Evolutionary conservation across 2,797 vertebrate genomes (phyloP), one percentile per base, ranked within the genome.

Genomic region (Thaleichthys pacificus): DNA sequence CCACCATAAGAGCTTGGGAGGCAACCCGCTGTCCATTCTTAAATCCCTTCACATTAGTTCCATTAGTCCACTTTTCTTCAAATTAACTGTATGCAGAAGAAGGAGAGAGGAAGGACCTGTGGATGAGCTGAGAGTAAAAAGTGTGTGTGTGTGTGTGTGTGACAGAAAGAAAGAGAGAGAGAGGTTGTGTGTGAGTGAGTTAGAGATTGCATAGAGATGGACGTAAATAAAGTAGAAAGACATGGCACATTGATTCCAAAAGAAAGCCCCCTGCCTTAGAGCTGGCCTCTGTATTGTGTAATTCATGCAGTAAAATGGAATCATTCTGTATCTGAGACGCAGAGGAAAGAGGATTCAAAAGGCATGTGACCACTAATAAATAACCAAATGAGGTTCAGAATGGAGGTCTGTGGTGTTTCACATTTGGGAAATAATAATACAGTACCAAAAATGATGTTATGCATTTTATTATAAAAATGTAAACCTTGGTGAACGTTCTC

Each of bases 41-140:
- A 73, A 69, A 56, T 72, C 51, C 30, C 56, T 5, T 61, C 68
- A 77, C 77, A 80, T 82, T 70, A 76, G 70, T 61, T 66, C 72
- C 62, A 79, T 79, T 76, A 76, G 42, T 47, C 9, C 42, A 42
- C 69, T 63, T 42, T 56, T 19, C 26, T 66, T 32, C 19, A 70
- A 75, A 73, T 63, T 21, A 68, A 42, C 42, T 19, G 17, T 22
- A 54, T 47, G 7, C 32, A 35, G 32, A 35, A 7, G 28, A 54
- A 58, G 17, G 49, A 51, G 17, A 56, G 4, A 69, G 38, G 49
- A 61, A 65, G 60, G 19, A n/a, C 15, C 15, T 66, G 32, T 61
- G 19, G 68, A 32, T 65, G 66, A 32, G 64, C 12, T 61, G 4
- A 15, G 17, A 38, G 70, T 56, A n/a, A 68, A 56, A 66, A 72